phyloP scores from a whole-genome alignment of 2,888 invertebrate species.

The Chorisops tibialis region DNA sequence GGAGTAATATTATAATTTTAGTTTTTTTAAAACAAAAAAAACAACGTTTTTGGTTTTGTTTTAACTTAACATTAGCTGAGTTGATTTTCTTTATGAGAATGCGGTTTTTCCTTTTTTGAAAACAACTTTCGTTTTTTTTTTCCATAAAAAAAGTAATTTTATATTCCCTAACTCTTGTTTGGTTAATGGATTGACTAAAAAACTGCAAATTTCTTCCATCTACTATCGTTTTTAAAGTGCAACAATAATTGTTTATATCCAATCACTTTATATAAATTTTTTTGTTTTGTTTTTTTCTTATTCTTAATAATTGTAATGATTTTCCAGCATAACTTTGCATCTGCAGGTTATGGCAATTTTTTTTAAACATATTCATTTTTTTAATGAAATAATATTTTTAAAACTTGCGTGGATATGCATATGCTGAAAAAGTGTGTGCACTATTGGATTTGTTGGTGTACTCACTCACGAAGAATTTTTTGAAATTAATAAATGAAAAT shows the following conservation, averaged over 20 bases:
- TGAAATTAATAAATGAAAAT: neutral
- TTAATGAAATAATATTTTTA: too few relatives aligned
- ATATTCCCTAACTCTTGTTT: constrained; percentile 3
- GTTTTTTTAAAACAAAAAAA: neutral
- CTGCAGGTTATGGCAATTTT: too few relatives aligned
- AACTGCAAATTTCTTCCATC: too few relatives aligned
- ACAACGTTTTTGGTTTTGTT: too few relatives aligned
- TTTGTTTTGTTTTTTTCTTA: too few relatives aligned
- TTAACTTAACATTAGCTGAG: constrained; percentile 9
- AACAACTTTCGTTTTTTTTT: too few relatives aligned
- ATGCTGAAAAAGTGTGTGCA: constrained; percentile 17
- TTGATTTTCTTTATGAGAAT: constrained; percentile 19
- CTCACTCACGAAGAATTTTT: constrained; percentile 6
- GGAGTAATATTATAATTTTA: neutral
- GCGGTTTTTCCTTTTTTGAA: neutral
- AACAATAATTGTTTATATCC: too few relatives aligned
- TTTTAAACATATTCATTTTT: too few relatives aligned
- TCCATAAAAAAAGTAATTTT: neutral
- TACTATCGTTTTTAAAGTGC: too few relatives aligned
- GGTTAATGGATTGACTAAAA: constrained; percentile 17
- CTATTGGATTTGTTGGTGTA: neutral
- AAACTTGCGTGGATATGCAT: neutral
- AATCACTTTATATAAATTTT: too few relatives aligned
- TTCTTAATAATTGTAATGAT: too few relatives aligned
- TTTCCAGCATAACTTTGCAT: too few relatives aligned